Percentiles rank a stretch among this genome's conserved stretches.
These are phyloP conservation scores for Eucera pruinosa DNA, from an alignment of 2,888 invertebrate species.

Conservation along the genomic window DNA sequence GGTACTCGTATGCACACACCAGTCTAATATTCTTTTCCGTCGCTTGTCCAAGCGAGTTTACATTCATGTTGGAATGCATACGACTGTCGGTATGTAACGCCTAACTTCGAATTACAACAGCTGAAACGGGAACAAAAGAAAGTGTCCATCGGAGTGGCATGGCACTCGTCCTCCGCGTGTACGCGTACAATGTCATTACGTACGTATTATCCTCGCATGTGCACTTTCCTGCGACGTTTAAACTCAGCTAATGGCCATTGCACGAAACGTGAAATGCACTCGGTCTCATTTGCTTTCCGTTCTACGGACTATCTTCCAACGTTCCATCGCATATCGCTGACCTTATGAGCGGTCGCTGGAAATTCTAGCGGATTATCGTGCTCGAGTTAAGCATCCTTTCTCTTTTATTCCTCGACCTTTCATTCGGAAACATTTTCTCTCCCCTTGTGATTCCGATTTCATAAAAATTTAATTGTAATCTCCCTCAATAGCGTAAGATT, in stretches of 20 bases:
- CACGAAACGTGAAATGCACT: slow-evolving; percentile 61
- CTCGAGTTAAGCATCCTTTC: slow-evolving; percentile 4
- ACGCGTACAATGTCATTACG: slow-evolving; percentile 59
- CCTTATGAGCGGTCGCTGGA: slow-evolving; percentile 50
- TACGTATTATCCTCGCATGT: slow-evolving; percentile 65
- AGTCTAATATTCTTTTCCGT: slow-evolving; percentile 28
- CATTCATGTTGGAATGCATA: not conserved
- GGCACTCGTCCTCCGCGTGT: slow-evolving; percentile 29
- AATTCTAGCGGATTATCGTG: slow-evolving; percentile 25
- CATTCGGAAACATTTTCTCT: slow-evolving; percentile 31
- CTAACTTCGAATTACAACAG: slow-evolving; percentile 54
- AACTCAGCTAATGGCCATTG: slow-evolving; percentile 65
- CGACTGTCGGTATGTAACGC: slow-evolving; percentile 8
- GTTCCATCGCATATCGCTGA: slow-evolving; percentile 50
- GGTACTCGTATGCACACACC: not conserved
- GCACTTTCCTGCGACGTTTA: slow-evolving; percentile 60
- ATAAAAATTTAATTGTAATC: not conserved
- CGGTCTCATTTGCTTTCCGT: slow-evolving; percentile 62
- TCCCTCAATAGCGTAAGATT: too few species aligned
- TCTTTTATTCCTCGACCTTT: not conserved
- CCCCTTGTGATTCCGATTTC: too few species aligned
- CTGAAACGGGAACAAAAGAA: slow-evolving; percentile 12
- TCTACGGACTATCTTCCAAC: slow-evolving; percentile 37
- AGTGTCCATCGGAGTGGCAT: not conserved
- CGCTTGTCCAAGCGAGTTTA: slow-evolving; percentile 30